These are phyloP conservation scores for Mamestra brassicae DNA, from an alignment of 2,888 invertebrate genomes.

Conservation along the genomic window DNA sequence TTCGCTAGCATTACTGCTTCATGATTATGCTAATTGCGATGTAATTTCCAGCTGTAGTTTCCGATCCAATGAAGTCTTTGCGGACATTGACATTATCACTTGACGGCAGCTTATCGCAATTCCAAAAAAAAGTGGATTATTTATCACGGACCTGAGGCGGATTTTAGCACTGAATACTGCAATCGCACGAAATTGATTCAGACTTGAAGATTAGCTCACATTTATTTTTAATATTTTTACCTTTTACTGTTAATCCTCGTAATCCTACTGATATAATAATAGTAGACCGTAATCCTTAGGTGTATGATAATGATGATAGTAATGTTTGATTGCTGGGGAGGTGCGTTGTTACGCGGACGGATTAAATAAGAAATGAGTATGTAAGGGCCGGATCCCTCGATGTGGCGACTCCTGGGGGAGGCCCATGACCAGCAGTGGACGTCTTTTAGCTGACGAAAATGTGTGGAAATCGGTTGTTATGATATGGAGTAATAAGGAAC, in stretches of 20 bases:
- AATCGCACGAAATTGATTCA: not conserved
- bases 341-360: too few relatives aligned
- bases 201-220: not conserved
- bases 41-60: not conserved
- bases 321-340: not conserved
- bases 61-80: not conserved
- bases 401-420: too few relatives aligned
- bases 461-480: too few relatives aligned
- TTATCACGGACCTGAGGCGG: not conserved
- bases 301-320: not conserved
- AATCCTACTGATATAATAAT: conserved; percentile 5
- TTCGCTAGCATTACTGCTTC: too few relatives aligned
- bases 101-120: not conserved
- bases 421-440: too few relatives aligned
- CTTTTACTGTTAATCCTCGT: not conserved
- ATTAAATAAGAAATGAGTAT: too few relatives aligned
- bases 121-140: not conserved
- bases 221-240: not conserved
- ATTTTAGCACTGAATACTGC: not conserved
- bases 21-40: not conserved
- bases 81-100: not conserved
- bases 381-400: too few relatives aligned
- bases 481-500: too few relatives aligned
- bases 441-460: too few relatives aligned
- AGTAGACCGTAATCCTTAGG: not conserved